A percentile compares a stretch with the other conserved stretches of the same genome.
phyloP scores from a whole-genome alignment of 2,888 invertebrate species.

The Hirtodrosophila histrioides region DNA sequence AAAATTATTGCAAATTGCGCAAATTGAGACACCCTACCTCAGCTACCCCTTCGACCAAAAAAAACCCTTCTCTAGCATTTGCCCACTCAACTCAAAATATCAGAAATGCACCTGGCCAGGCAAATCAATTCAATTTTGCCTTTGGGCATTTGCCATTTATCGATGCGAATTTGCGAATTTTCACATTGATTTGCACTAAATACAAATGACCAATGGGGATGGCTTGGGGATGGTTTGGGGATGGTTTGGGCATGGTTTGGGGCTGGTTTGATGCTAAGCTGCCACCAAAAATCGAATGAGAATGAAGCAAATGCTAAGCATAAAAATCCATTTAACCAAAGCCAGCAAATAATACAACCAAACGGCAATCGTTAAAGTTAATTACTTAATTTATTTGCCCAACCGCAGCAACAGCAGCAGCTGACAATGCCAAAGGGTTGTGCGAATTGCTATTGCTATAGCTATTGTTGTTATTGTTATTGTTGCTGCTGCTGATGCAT shows the following conservation, averaged over 20 bases:
- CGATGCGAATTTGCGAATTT: constrained; percentile 30
- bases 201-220: constrained; percentile 39
- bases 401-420: constrained; percentile 51
- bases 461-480: constrained; percentile 18
- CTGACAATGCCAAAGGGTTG: constrained; percentile 46
- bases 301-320: constrained; percentile 24
- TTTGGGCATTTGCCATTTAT: constrained; percentile 38
- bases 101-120: constrained; percentile 35
- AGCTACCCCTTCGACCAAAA: not conserved
- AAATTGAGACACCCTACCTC: constrained; percentile 23
- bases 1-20: constrained; percentile 42
- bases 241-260: not conserved
- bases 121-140: constrained; percentile 41
- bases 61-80: constrained; percentile 2
- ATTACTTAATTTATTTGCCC: constrained; percentile 66
- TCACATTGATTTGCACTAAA: constrained; percentile 55
- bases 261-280: constrained; percentile 1
- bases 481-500: constrained; percentile 33
- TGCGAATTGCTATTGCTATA: not conserved
- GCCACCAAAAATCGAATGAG: constrained; percentile 25
- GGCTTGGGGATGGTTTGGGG: not conserved
- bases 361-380: constrained; percentile 56
- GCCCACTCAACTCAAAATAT: constrained; percentile 26
- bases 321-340: constrained; percentile 38
- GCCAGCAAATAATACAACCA: constrained; percentile 19